These are phyloP conservation scores for Vimba vimba DNA, from an alignment of 2,113 vertebrate species.

Conservation along the genomic window DNA sequence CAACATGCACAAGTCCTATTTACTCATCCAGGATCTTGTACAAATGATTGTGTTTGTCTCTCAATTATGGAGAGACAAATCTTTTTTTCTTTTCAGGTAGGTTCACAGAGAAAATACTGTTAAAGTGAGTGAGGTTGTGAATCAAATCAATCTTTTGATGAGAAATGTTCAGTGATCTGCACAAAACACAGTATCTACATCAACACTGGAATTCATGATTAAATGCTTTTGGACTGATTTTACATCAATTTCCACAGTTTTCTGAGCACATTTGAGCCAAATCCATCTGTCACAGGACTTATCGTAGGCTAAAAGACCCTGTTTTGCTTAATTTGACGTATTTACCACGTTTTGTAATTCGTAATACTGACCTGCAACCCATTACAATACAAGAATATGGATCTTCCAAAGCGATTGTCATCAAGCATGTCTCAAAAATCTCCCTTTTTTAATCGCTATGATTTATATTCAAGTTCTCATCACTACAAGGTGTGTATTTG, in stretches of 20 bases:
- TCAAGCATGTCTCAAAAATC: conserved; percentile 43
- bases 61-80: neutral
- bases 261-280: neutral
- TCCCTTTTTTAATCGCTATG: conserved; percentile 53
- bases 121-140: neutral
- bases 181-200: conserved; percentile 4
- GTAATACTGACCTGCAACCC: conserved; percentile 25
- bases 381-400: conserved; percentile 29
- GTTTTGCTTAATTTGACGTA: neutral
- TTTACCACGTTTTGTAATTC: neutral
- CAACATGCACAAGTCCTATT: conserved; percentile 75
- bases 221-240: neutral
- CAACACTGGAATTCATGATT: neutral
- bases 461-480: conserved; percentile 61
- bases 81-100: neutral
- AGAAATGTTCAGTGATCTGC: conserved; percentile 14
- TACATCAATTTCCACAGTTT: neutral
- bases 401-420: conserved; percentile 31
- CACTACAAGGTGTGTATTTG: neutral
- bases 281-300: neutral
- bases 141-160: neutral
- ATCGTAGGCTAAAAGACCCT: neutral
- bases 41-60: neutral
- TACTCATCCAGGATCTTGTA: conserved; percentile 47
- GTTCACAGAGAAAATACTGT: neutral